These are phyloP conservation scores for Chinchilla lanigera DNA, from an alignment of 2,113 vertebrate genomes.

Conservation along the genomic window DNA sequence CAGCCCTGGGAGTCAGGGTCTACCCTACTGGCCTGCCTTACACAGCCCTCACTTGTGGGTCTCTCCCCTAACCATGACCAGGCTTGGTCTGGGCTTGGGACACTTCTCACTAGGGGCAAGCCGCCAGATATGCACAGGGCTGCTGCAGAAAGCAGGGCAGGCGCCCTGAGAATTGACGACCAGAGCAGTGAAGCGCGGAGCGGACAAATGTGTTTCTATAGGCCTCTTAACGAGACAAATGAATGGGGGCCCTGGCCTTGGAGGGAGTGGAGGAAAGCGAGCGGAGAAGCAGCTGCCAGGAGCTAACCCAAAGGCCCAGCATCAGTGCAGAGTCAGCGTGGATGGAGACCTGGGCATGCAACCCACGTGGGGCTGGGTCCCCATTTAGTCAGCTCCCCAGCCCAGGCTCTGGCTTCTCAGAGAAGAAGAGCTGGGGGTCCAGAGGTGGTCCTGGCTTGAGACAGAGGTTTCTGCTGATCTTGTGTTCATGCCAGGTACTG, in stretches of 20 bases:
- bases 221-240: conserved; percentile 81
- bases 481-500: background rate
- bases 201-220: conserved; percentile 79
- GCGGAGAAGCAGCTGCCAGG: conserved; percentile 69
- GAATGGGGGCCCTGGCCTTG: conserved; percentile 79
- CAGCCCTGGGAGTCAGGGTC: background rate
- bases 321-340: background rate
- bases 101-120: background rate
- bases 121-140: background rate
- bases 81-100: background rate
- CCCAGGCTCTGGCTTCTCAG: background rate
- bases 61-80: background rate
- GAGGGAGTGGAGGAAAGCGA: conserved; percentile 46
- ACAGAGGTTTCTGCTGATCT: background rate
- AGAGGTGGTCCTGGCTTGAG: background rate
- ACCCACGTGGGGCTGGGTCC: background rate
- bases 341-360: background rate
- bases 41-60: background rate
- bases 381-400: background rate
- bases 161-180: conserved; percentile 74
- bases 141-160: conserved; percentile 53
- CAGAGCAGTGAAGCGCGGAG: conserved; percentile 69
- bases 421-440: background rate
- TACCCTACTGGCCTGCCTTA: background rate
- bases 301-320: conserved; percentile 57